Conservation (phyloP, 2,113 vertebrate species). For the Gallinago media region DNA sequence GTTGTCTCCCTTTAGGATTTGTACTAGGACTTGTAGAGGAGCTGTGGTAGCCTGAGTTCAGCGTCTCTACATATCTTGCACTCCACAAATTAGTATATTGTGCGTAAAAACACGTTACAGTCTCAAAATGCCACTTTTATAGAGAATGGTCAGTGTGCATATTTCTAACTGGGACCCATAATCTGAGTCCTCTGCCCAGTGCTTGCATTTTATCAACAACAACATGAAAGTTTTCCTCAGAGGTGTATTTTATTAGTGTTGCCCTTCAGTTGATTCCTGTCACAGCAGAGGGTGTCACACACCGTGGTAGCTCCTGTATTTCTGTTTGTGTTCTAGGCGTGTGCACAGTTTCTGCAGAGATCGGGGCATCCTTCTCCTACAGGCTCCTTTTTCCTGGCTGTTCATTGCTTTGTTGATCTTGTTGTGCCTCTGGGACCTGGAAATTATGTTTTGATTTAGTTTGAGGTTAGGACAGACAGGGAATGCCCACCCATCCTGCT, state of each 20-base stretch:
- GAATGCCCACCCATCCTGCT: not conserved
- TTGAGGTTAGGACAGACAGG: not conserved
- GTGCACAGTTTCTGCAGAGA: not conserved
- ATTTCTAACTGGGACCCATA: not conserved
- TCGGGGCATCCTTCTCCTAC: not conserved
- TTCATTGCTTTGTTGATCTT: not conserved
- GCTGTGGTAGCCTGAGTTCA: not conserved
- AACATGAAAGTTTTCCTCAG: not conserved
- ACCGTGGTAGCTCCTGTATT: not conserved
- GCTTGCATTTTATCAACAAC: not conserved
- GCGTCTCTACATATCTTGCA: not conserved
- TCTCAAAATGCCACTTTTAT: not conserved
- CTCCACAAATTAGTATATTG: not conserved
- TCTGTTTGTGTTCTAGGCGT: not conserved
- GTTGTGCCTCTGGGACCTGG: not conserved
- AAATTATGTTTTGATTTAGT: not conserved
- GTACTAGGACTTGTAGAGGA: not conserved
- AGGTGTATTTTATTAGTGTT: not conserved
- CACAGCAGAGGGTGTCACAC: fast-evolving
- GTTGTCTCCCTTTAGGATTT: not conserved
- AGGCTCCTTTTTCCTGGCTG: not conserved
- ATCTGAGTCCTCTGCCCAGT: not conserved
- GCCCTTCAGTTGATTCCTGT: not conserved
- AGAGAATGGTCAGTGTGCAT: too few species aligned
- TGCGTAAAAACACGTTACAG: not conserved